These are phyloP conservation scores for Gymnobelideus leadbeateri DNA, from an alignment of 2,113 vertebrate species.

Conservation along the genomic window DNA sequence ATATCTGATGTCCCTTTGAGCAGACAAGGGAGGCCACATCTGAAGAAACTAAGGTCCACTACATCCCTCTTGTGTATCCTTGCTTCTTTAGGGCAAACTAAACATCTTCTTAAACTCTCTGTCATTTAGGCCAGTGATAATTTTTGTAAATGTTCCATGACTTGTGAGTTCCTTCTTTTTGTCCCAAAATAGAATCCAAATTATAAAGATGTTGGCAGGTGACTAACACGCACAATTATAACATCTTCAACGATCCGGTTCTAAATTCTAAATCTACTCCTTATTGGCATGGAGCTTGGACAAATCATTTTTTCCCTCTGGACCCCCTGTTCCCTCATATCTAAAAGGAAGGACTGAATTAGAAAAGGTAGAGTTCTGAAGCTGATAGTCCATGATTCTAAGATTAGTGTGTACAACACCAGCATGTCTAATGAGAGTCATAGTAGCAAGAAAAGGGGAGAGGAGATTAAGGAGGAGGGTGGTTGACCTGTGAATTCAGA, in stretches of 20 bases:
- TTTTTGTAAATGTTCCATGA: background rate
- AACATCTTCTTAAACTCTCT: background rate
- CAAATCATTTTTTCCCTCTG: background rate
- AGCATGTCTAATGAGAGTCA: background rate
- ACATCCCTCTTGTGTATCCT: background rate
- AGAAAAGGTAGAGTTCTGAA: background rate
- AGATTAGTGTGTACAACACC: background rate
- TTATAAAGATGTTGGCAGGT: background rate
- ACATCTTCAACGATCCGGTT: background rate
- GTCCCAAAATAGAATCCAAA: background rate
- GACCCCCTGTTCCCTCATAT: background rate
- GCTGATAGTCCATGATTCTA: rapidly evolving
- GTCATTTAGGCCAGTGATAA: no score
- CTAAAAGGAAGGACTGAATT: background rate
- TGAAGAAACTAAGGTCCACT: background rate
- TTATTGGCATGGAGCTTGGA: background rate
- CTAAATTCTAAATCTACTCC: background rate
- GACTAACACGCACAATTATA: background rate
- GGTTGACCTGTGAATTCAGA: background rate
- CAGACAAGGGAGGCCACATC: background rate
- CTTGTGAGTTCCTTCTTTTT: background rate
- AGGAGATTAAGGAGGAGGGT: background rate
- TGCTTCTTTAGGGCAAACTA: background rate
- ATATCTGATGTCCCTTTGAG: background rate
- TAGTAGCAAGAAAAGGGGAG: background rate